Evolutionary conservation across 2,113 vertebrate species (phyloP).

Genomic region (Zosterops lateralis): DNA sequence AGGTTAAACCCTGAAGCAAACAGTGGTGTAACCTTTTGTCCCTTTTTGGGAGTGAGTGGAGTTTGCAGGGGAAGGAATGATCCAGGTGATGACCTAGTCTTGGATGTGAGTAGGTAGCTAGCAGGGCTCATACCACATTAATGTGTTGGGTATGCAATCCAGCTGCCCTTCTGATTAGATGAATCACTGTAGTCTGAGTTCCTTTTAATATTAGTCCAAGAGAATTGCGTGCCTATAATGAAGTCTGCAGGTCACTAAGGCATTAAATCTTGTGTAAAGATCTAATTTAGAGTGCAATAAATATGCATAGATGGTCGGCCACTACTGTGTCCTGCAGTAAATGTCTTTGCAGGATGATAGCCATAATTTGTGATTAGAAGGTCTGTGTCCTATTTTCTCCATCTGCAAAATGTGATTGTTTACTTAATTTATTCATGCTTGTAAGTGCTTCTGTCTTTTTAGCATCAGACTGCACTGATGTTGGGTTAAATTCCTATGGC

Average conservation of each 20-base stretch:
- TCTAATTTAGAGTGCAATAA: neutral
- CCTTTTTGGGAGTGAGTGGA: neutral
- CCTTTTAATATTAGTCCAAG: neutral
- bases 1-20: neutral
- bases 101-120: neutral
- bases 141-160: neutral
- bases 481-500: neutral
- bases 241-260: neutral
- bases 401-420: neutral
- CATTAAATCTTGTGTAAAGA: neutral
- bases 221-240: rapidly evolving
- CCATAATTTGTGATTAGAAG: neutral
- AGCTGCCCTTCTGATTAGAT: neutral
- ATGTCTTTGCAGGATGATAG: neutral
- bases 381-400: neutral
- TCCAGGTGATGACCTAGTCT: neutral
- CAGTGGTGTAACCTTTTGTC: neutral
- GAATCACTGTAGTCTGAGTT: neutral
- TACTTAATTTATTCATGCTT: neutral
- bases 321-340: neutral
- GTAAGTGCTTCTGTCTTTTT: neutral
- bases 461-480: neutral
- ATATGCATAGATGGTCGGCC: neutral
- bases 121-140: neutral
- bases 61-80: neutral